Conservation (phyloP, 2,113 vertebrate genomes). For the Ceyx margarethae region DNA sequence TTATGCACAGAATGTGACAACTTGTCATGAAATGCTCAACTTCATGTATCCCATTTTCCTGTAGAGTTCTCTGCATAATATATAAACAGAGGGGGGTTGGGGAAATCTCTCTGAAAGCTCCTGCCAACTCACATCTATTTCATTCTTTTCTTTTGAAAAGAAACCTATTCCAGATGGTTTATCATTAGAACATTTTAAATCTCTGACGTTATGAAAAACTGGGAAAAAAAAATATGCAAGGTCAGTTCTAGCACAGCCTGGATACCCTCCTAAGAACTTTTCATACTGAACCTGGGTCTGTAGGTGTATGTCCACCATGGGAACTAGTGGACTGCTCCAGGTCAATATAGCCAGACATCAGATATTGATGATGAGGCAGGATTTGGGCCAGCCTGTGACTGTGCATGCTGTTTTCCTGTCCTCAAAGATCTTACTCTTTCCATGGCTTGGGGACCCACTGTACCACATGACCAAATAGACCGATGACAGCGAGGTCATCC, state of each 20-base stretch:
- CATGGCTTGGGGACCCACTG: background rate
- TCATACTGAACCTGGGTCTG: background rate
- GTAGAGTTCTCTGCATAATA: slow-evolving; percentile 56
- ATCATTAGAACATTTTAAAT: slow-evolving; percentile 22
- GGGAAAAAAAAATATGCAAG: background rate
- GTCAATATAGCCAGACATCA: background rate
- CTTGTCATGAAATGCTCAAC: slow-evolving; percentile 57
- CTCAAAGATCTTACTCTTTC: background rate
- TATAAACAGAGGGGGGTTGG: slow-evolving; percentile 44
- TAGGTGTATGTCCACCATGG: rapidly evolving
- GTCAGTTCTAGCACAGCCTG: background rate
- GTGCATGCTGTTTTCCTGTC: background rate
- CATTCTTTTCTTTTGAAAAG: slow-evolving; percentile 54
- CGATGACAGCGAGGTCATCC: background rate
- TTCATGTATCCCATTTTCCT: slow-evolving; percentile 47
- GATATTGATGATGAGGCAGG: background rate
- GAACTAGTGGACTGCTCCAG: background rate
- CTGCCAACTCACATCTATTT: slow-evolving; percentile 57
- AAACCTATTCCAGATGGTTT: slow-evolving; percentile 49
- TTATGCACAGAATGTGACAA: slow-evolving; percentile 61
- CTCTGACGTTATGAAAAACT: background rate
- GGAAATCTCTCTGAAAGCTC: slow-evolving; percentile 51
- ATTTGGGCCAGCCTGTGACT: background rate
- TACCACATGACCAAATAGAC: background rate
- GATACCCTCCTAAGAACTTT: background rate